Conservation (phyloP, 1,140 invertebrate species). For the Hycleus phaleratus region DNA sequence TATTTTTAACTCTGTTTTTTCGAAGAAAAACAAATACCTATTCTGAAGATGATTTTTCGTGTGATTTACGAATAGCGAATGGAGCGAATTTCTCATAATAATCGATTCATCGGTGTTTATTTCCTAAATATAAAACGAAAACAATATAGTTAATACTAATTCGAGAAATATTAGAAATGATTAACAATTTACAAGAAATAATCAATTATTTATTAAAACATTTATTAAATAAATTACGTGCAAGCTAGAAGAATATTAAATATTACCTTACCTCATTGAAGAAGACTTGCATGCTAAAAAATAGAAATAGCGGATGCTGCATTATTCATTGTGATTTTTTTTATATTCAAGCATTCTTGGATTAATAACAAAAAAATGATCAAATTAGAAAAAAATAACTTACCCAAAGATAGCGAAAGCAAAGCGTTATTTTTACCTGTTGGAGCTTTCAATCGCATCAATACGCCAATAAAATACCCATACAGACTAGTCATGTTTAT, state of each 20-base stretch:
- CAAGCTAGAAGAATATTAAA: conserved; percentile 1
- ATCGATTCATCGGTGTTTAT: conserved; percentile 25
- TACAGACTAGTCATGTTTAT: too few species aligned
- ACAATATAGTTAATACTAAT: not conserved
- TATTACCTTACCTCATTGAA: conserved; percentile 19
- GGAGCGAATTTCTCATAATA: conserved; percentile 27
- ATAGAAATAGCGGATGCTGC: not conserved
- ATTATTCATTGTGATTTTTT: too few species aligned
- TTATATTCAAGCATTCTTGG: too few species aligned
- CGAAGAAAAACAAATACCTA: conserved; percentile 16
- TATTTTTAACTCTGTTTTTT: not conserved
- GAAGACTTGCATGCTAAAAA: conserved; percentile 25
- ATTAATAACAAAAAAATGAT: too few species aligned
- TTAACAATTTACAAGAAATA: not conserved
- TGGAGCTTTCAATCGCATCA: too few species aligned
- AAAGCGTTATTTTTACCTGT: conserved; percentile 7
- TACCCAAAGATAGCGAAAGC: conserved; percentile 16
- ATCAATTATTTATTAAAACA: conserved; percentile 9
- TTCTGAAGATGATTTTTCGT: conserved; percentile 24
- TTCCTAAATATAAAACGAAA: conserved; percentile 24
- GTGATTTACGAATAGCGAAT: conserved; percentile 29
- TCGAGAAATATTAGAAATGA: not conserved
- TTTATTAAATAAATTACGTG: conserved; percentile 6
- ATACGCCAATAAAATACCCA: too few species aligned
- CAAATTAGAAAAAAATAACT: not conserved